A percentile compares a stretch with the other conserved stretches of the same genome.
Conservation (phyloP, 2,888 invertebrate species). For the Polylopha cassiicola region DNA sequence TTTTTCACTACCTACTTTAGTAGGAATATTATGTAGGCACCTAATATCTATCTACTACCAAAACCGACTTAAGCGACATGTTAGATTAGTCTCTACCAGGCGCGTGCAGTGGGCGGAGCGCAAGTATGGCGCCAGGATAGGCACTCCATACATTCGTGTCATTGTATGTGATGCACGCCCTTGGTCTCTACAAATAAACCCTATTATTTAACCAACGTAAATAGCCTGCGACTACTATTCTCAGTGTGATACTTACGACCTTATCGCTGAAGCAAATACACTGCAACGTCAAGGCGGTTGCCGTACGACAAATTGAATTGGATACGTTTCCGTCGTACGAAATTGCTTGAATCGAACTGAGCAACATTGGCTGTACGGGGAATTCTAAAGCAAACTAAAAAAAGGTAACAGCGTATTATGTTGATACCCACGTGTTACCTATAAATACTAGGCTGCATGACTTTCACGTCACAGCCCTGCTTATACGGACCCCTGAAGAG, state of each 20-base stretch:
- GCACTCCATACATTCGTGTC: too few species aligned
- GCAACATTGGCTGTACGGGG: constrained; percentile 8
- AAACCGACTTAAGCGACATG: not conserved
- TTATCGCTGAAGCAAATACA: constrained; percentile 13
- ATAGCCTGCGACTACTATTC: not conserved
- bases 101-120: too few species aligned
- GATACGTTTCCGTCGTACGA: constrained; percentile 24
- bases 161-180: too few species aligned
- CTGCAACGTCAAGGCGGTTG: constrained; percentile 10
- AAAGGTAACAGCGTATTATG: not conserved
- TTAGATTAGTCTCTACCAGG: too few species aligned
- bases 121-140: too few species aligned
- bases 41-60: too few species aligned
- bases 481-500: constrained; percentile 58
- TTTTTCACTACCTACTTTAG: not conserved
- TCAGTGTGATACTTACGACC: constrained; percentile 10
- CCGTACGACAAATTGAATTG: constrained; percentile 21
- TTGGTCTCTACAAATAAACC: too few species aligned
- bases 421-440: not conserved
- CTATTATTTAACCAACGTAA: too few species aligned
- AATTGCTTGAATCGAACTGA: constrained; percentile 20
- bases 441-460: constrained; percentile 6
- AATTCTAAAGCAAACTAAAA: constrained; percentile 6
- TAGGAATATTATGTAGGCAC: too few species aligned
- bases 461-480: constrained; percentile 47